These are phyloP conservation scores for Syncerus caffer DNA, from an alignment of 2,797 vertebrate genomes.

Conservation along the genomic window DNA sequence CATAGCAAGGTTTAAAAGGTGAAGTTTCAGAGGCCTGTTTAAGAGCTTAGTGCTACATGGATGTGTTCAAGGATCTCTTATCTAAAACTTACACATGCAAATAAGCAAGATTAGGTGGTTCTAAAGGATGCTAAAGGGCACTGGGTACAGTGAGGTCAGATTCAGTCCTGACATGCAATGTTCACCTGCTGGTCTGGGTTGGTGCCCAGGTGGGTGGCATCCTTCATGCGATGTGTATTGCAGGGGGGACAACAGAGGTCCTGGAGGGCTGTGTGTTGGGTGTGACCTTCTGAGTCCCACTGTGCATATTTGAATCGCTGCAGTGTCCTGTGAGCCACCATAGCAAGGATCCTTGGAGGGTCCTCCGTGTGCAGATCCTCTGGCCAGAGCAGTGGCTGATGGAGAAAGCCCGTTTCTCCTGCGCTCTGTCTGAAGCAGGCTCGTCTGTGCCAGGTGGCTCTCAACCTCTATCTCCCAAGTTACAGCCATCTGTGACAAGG, in stretches of 20 bases:
- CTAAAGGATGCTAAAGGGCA: background rate
- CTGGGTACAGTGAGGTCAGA: background rate
- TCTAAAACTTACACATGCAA: background rate
- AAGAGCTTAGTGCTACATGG: background rate
- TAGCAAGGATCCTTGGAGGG: background rate
- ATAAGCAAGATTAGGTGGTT: background rate
- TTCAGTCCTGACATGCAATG: background rate
- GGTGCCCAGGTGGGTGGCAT: no score
- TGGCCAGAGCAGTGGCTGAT: accelerated
- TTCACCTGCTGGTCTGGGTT: background rate
- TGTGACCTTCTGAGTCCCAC: background rate
- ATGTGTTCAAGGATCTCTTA: background rate
- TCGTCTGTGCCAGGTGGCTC: accelerated
- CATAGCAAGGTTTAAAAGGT: background rate
- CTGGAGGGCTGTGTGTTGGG: background rate
- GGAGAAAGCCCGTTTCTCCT: background rate
- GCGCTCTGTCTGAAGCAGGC: background rate
- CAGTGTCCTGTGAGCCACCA: background rate
- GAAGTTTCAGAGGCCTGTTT: background rate
- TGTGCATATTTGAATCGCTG: background rate
- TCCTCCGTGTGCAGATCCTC: accelerated
- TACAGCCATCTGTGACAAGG: background rate
- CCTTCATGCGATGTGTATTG: background rate
- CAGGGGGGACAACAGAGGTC: accelerated
- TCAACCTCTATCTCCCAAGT: background rate